Conservation (phyloP, 2,797 vertebrate genomes). For the Arctocebus calabarensis region DNA sequence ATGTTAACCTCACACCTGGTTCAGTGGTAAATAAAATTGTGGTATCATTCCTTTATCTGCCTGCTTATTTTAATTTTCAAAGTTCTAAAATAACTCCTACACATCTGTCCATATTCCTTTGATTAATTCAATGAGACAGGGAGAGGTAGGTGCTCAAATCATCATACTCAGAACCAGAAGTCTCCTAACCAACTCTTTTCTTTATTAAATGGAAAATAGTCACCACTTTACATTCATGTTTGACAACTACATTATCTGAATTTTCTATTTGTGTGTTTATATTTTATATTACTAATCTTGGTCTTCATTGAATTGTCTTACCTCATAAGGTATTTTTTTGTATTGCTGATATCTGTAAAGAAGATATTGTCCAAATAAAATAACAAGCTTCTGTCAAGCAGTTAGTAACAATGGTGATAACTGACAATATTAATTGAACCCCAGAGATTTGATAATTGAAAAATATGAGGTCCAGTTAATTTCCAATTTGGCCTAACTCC, state of each 20-base stretch:
- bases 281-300: not conserved
- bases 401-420: not conserved
- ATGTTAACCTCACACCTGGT: not conserved
- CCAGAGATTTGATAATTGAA: not conserved
- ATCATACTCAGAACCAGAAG: not conserved
- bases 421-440: not conserved
- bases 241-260: not conserved
- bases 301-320: not conserved
- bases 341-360: not conserved
- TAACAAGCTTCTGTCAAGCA: not conserved
- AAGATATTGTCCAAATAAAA: not conserved
- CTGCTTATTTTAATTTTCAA: not conserved
- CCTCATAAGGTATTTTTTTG: not conserved
- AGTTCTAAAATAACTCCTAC: not conserved
- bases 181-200: not conserved
- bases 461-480: not conserved
- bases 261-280: not conserved
- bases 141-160: not conserved
- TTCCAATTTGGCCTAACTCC: not conserved
- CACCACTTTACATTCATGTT: not conserved
- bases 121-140: not conserved
- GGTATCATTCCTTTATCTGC: not conserved
- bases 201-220: not conserved
- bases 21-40: not conserved
- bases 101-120: not conserved